phyloP scores from a whole-genome alignment of 2,888 invertebrate species.

The Eudemis profundana region DNA sequence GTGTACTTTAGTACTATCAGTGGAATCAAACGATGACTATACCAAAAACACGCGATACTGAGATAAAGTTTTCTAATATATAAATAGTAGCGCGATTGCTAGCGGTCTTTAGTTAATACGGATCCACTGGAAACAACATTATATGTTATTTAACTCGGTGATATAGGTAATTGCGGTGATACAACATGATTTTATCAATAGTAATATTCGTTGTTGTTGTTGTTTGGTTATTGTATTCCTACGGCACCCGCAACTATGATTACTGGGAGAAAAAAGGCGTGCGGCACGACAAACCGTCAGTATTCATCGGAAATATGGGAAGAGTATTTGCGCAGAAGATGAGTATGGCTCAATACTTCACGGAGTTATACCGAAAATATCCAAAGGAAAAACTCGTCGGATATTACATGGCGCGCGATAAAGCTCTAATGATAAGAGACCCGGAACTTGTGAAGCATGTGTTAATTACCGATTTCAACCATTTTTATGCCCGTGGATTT shows the following conservation, averaged over 20 bases:
- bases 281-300: conserved; percentile 16
- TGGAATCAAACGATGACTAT: too few relatives aligned
- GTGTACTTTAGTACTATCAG: too few relatives aligned
- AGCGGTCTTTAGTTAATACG: too few relatives aligned
- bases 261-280: conserved; percentile 34
- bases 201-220: conserved; percentile 1
- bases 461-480: conserved; percentile 29
- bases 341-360: conserved; percentile 24
- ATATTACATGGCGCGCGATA: conserved; percentile 1
- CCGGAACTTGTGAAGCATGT: conserved; percentile 28
- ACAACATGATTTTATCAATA: conserved; percentile 15
- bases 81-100: too few relatives aligned
- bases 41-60: too few relatives aligned
- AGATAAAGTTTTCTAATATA: too few relatives aligned
- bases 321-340: conserved; percentile 24
- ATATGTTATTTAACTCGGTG: too few relatives aligned
- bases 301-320: conserved; percentile 28
- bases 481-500: conserved; percentile 28
- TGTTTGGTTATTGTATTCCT: conserved; percentile 21
- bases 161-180: too few relatives aligned
- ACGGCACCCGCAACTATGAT: conserved; percentile 24
- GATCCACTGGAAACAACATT: too few relatives aligned
- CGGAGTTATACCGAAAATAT: conserved; percentile 28
- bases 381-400: conserved; percentile 28
- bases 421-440: conserved; percentile 27